Base-by-base conservation (phyloP, 2,797 vertebrate genomes). In the Manis crassicaudata region DNA sequence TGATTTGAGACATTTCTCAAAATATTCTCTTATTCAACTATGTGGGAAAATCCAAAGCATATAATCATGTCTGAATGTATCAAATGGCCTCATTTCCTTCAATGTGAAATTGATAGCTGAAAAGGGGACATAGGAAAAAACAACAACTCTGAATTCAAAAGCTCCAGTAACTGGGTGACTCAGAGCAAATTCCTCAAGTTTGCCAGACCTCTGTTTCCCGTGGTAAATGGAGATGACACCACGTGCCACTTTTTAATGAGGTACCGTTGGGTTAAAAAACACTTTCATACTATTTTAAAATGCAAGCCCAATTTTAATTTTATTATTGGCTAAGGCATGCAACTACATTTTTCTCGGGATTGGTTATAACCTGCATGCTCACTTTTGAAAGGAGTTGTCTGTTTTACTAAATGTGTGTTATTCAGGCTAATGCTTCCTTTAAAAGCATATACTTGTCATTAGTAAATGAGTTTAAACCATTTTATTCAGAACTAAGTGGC, bases 241-340 rank as follows among this genome's bases (percentile, higher is more conserved):
- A 63, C 35, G 37, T 72, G 76, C 17, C 83, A 14, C 62, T 72
- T 88, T 94, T 68, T 50, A 90, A 56, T 68, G 81, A 88, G 13
- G 7, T 84, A 3, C 25, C 37, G 0, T 43, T 40, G 27, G 40
- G 29, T 10, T 56, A 56, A 81, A 75, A 93, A 70, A 37, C 43
- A 81, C 32, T 84, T 88, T 40, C 10, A 52, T 35, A 11, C 4
- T 62, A 25, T 67, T 97, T 88, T 70, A 35, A 58, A 89, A 60
- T n/a, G 6, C 9, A 54, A 88, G 11, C 7, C 32, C 40, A 58
- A 23, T 89, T 43, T 91, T 92, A 56, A 46, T 56, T 84, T 83
- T 85, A 88, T 75, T 90, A 79, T 84, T 92, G 88, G 40, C 52
- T 90, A 94, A 96, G 87, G 43, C n/a, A 84, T 43, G 35, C 18